Evolutionary conservation across 2,888 invertebrate species (phyloP).

Genomic region (Crocallis elinguaria): DNA sequence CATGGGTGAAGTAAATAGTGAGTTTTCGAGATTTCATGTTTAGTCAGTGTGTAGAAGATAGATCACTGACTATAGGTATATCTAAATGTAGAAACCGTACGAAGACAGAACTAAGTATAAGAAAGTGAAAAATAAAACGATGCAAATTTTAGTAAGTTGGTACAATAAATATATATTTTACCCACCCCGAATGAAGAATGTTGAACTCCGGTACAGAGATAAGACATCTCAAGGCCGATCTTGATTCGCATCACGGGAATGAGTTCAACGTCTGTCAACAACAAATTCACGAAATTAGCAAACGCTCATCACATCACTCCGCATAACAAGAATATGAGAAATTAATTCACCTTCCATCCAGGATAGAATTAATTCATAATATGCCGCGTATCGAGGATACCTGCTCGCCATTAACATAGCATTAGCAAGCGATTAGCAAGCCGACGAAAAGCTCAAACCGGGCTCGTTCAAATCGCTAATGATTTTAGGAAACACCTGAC

Average conservation of each 20-base stretch:
- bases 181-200: no score
- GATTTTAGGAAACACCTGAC: neutral
- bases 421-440: conserved; percentile 16
- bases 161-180: no score
- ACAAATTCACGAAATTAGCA: conserved; percentile 2
- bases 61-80: no score
- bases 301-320: neutral
- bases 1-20: no score
- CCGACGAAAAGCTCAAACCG: conserved; percentile 1
- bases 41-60: no score
- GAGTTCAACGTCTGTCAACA: neutral
- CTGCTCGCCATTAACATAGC: conserved; percentile 9
- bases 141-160: no score
- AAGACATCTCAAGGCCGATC: no score
- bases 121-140: no score
- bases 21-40: no score
- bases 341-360: conserved; percentile 13
- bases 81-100: no score
- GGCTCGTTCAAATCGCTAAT: neutral
- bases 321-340: neutral
- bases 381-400: conserved; percentile 7
- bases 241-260: neutral
- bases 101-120: no score
- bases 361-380: conserved; percentile 11
- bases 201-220: no score